Base-by-base conservation (phyloP, 2,888 invertebrate genomes). In the Vandiemenella viatica region DNA sequence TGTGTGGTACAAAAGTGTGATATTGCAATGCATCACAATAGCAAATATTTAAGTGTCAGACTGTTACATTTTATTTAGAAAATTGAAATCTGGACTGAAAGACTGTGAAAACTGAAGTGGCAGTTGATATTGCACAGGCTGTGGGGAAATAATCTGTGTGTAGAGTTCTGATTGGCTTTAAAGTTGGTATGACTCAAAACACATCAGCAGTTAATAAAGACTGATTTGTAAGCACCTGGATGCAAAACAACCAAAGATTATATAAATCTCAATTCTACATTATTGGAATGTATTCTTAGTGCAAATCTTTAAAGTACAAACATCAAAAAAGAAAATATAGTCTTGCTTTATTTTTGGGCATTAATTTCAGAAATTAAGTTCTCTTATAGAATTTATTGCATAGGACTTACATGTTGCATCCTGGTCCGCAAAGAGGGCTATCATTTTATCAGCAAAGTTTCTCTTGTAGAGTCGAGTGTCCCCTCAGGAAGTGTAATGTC, bases 401-500 rank as follows among this genome's bases (percentile, higher is more conserved):
- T 32, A 32, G 5, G 18, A n/a, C 8, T 18, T 32, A 16, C n/a
- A 5, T 15, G 8, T 44, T n/a, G 46, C 43, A 50, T 50, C 44
- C 46, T 50, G 26, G 38, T 50, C 50, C 43, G 45, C 37, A 26
- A 43, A 43, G n/a, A n/a, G n/a, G n/a, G n/a, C n/a, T n/a, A n/a
- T n/a, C n/a, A n/a, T n/a, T n/a, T n/a, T n/a, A n/a, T n/a, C n/a
- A n/a, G n/a, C n/a, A n/a, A n/a, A n/a, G n/a, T n/a, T n/a, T n/a
- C n/a, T n/a, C n/a, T n/a, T n/a, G n/a, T n/a, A n/a, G 38, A 17
- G 40, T 37, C 21, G 23, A 46, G n/a, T n/a, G n/a, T 42, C 38
- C 45, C 48, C 51, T 48, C 51, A 51, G 51, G 50, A 51, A 48
- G 45, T 44, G 37, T 37, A 40, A 40, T 45, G 45, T 45, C 41